Evolutionary conservation across 2,113 vertebrate genomes (phyloP).

Genomic region (Amblyopsis rosae): DNA sequence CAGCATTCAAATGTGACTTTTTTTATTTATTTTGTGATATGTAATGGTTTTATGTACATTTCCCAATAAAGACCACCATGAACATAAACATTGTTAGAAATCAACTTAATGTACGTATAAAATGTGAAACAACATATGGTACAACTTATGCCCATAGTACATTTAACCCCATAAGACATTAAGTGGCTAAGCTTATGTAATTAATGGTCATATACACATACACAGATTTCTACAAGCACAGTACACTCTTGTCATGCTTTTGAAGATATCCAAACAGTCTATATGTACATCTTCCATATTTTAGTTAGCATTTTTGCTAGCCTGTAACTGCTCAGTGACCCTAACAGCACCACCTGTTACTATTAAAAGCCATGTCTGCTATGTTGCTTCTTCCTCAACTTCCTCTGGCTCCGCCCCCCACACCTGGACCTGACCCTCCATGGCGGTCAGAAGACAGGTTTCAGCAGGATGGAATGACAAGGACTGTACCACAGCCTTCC

Average conservation of each 20-base stretch:
- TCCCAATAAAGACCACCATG: constrained; percentile 46
- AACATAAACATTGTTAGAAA: constrained; percentile 7
- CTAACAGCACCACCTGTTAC: too few relatives aligned
- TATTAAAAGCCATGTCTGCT: too few relatives aligned
- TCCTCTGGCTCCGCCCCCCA: constrained; percentile 83
- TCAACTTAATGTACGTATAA: constrained; percentile 1
- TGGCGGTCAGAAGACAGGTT: constrained; percentile 82
- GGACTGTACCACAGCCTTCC: constrained; percentile 85
- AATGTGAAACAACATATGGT: background rate
- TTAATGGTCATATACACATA: too few relatives aligned
- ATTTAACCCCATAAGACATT: too few relatives aligned
- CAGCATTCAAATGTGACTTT: constrained; percentile 34
- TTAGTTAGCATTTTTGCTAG: too few relatives aligned
- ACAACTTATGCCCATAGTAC: background rate
- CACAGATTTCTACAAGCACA: too few relatives aligned
- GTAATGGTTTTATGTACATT: constrained; percentile 32
- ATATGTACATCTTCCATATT: too few relatives aligned
- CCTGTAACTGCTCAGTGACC: too few relatives aligned
- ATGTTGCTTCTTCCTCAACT: constrained; percentile 34
- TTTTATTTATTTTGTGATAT: constrained; percentile 66
- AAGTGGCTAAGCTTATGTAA: too few relatives aligned
- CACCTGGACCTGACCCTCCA: constrained; percentile 81
- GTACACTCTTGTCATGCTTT: too few relatives aligned
- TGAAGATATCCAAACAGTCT: too few relatives aligned
- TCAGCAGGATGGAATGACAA: constrained; percentile 86